Evolutionary conservation across 1,140 invertebrate genomes (phyloP).

Genomic region (Heliconius eleuchia): DNA sequence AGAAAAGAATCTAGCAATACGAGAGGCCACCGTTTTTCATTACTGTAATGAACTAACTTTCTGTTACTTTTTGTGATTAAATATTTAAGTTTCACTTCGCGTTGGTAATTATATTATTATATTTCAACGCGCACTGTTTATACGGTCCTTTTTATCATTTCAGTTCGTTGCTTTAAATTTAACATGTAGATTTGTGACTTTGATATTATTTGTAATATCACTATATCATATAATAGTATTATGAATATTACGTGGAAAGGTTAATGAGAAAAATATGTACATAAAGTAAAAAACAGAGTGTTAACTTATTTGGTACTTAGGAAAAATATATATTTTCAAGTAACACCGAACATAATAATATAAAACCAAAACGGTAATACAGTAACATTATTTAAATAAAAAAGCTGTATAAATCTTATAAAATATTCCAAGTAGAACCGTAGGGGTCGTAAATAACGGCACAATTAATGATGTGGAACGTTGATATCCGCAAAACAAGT

Average conservation of each 20-base stretch:
- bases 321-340: too few species aligned
- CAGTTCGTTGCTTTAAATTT: neutral
- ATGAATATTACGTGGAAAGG: too few species aligned
- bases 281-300: too few species aligned
- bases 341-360: too few species aligned
- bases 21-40: slow-evolving; percentile 71
- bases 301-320: too few species aligned
- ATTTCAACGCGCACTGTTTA: neutral
- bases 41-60: slow-evolving; percentile 74
- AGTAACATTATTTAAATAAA: neutral
- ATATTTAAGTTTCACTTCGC: slow-evolving; percentile 40
- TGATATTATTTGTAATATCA: neutral
- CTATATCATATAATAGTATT: too few species aligned
- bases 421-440: slow-evolving; percentile 1
- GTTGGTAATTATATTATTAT: slow-evolving; percentile 26
- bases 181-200: neutral
- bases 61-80: slow-evolving; percentile 61
- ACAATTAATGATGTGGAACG: slow-evolving; percentile 11
- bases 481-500: slow-evolving; percentile 8
- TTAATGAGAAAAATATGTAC: too few species aligned
- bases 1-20: slow-evolving; percentile 62
- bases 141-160: neutral
- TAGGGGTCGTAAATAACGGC: slow-evolving; percentile 12
- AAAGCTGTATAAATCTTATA: neutral
- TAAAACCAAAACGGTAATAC: too few species aligned